Percentiles rank a stretch among this genome's conserved stretches.
Evolutionary conservation across 2,797 vertebrate genomes (phyloP).

Genomic region (Pterois miles): DNA sequence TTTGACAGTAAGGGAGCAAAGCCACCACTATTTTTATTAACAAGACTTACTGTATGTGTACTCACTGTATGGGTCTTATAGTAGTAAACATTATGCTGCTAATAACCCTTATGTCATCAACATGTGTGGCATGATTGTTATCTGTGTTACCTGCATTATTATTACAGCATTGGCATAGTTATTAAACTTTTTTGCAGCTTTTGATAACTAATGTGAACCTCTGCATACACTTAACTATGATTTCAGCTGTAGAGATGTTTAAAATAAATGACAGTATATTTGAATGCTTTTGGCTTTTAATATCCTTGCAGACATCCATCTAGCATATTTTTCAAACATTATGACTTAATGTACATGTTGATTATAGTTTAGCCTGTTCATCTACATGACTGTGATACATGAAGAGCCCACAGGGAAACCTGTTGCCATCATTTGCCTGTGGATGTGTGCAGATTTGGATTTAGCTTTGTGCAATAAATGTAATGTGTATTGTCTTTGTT

Average conservation of each 20-base stretch:
- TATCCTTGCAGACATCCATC: neutral
- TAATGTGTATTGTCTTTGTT: constrained; percentile 2
- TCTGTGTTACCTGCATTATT: neutral
- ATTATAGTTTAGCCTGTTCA: neutral
- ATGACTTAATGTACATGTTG: neutral
- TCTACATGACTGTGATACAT: neutral
- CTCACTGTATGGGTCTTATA: neutral
- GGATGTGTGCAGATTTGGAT: neutral
- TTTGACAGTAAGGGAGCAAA: too few species aligned
- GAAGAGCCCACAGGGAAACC: neutral
- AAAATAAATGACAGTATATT: neutral
- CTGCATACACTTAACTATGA: neutral
- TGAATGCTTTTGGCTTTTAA: neutral
- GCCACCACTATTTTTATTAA: too few species aligned
- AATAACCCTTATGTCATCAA: neutral
- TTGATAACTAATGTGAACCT: neutral
- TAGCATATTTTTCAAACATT: neutral
- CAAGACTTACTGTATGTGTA: too few species aligned
- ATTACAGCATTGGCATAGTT: neutral
- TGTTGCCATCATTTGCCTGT: neutral
- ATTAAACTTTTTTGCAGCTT: too few species aligned
- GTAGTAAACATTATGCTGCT: neutral
- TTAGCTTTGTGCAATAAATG: neutral
- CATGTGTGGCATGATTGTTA: neutral
- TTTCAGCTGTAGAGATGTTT: neutral